These are phyloP conservation scores for Periparus ater DNA, from an alignment of 2,797 vertebrate species.

Conservation along the genomic window DNA sequence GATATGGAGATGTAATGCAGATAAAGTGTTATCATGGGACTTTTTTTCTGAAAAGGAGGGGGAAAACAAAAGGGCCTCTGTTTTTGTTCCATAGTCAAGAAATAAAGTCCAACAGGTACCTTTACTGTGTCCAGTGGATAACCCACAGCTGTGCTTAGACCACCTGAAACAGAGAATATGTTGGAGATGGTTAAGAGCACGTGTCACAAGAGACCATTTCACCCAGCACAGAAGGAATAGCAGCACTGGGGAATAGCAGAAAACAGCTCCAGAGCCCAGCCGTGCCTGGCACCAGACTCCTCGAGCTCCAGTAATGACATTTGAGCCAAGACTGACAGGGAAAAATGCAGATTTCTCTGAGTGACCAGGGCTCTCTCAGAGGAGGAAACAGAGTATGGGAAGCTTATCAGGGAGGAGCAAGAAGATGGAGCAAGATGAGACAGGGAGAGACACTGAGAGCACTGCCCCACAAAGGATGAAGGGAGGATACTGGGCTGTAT, in stretches of 20 bases:
- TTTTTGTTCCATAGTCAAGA: background rate
- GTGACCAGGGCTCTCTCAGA: background rate
- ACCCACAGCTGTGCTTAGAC: constrained; percentile 84
- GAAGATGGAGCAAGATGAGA: background rate
- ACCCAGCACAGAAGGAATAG: background rate
- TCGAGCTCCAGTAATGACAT: rapidly evolving
- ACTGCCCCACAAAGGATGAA: background rate
- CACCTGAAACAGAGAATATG: constrained; percentile 73
- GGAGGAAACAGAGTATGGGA: background rate
- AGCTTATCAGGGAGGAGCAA: background rate
- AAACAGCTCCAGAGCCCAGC: background rate
- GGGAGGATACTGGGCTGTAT: background rate
- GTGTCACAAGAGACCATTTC: rapidly evolving
- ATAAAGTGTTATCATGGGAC: background rate
- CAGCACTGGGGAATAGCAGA: background rate
- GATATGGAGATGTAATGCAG: background rate
- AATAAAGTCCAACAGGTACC: constrained; percentile 68
- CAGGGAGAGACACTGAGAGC: background rate
- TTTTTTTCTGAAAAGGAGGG: background rate
- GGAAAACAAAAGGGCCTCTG: background rate
- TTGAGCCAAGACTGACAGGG: background rate
- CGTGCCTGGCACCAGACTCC: background rate
- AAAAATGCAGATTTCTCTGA: background rate
- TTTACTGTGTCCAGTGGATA: constrained; percentile 89
- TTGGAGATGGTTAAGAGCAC: background rate